phyloP scores from a whole-genome alignment of 2,888 invertebrate genomes.

The Tupiocoris notatus region DNA sequence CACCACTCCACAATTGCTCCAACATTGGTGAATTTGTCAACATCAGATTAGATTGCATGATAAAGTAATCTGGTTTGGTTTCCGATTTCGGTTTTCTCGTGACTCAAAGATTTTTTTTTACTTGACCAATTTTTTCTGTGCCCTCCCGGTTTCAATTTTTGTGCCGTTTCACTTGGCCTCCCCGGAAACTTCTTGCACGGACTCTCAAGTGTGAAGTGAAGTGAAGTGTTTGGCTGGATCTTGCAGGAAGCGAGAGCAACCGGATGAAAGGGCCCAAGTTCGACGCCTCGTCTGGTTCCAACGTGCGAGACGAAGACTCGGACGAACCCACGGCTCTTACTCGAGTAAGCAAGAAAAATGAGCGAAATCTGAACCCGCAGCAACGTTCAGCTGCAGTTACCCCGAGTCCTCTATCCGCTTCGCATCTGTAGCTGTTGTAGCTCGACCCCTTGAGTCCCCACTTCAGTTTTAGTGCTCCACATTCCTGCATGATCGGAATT shows the following conservation, averaged over 20 bases:
- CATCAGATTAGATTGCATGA: neutral
- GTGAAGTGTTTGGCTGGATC: neutral
- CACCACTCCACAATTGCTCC: too few species aligned
- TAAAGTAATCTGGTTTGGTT: neutral
- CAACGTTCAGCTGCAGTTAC: neutral
- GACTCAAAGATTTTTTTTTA: too few species aligned
- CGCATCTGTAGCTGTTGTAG: constrained; percentile 15
- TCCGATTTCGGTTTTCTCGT: neutral
- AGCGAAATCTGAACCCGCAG: constrained; percentile 2
- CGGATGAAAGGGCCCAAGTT: constrained; percentile 26
- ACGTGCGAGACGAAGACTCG: constrained; percentile 30
- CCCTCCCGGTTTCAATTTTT: too few species aligned
- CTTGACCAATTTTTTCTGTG: too few species aligned
- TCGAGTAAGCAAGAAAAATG: constrained; percentile 34
- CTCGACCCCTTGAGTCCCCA: neutral
- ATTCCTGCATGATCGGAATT: neutral
- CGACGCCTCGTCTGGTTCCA: neutral
- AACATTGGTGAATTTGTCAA: too few species aligned
- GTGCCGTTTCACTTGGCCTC: too few species aligned
- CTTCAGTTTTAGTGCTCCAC: neutral
- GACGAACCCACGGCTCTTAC: constrained; percentile 34
- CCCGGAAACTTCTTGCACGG: neutral
- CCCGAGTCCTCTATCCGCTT: constrained; percentile 22
- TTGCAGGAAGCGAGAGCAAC: constrained; percentile 34
- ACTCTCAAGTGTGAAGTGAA: neutral